Base-by-base conservation (phyloP, 2,797 vertebrate genomes). In the Macroramphosus scolopax region DNA sequence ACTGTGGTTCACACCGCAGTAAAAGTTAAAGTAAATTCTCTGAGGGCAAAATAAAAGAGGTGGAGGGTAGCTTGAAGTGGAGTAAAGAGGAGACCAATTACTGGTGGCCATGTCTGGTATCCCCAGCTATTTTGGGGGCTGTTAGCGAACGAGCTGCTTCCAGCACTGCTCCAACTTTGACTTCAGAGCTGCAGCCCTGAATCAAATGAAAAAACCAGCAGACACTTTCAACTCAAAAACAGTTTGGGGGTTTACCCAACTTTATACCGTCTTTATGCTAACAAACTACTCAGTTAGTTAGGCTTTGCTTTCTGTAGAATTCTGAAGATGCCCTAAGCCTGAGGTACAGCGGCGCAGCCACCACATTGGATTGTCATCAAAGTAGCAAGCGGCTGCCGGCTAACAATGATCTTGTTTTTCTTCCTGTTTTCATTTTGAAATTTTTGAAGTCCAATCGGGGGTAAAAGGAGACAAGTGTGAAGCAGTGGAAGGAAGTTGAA, bases 361-460 rank as follows among this genome's bases (percentile, higher is more conserved):
- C 16, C 17, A 10, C 30, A 15, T 15, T 63, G 33, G 60, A 44
- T 14, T 28, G 5, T 34, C 49, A 53, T 68, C 60, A 71, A 45
- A 64, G 24, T 25, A 36, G 38, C 26, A 22, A 3, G 20, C 20
- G 3, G 20, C 20, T 22, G 20, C 3, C 6, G 20, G 20, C 3
- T 37, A 44, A 41, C 40, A 20, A 53, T 52, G 17, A 55, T 53
- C 26, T 13, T 37, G 49, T 34, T 7, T 38, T 20, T 18, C 34
- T 42, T 52, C 2, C 30, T 32, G 25, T 51, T 41, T 26, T 43
- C 17, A 26, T 42, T 33, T 17, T 28, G 15, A 1, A 10, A 54
- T 55, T 20, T 26, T 39, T 16, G 14, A 1, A 39, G 30, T 2
- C 3, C 60, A 43, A 49, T 12, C 29, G n/a, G 34, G 1, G 6